Evolutionary conservation across 2,797 vertebrate genomes (phyloP).

Genomic region (Sarcophilus harrisii): DNA sequence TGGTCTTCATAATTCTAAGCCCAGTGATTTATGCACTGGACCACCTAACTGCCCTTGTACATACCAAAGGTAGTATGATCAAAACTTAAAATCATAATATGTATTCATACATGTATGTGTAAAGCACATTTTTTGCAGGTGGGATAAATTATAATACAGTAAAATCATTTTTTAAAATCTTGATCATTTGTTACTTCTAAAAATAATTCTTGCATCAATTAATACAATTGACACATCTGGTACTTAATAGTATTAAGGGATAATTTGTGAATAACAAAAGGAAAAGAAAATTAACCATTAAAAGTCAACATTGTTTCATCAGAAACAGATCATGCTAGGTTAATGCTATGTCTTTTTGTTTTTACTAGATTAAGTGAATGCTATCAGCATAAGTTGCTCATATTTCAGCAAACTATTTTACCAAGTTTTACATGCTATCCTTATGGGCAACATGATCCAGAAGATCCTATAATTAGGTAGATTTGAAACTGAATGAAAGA

Average conservation of each 20-base stretch:
- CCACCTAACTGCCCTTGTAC: neutral
- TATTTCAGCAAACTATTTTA: neutral
- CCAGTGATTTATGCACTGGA: neutral
- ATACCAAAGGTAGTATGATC: neutral
- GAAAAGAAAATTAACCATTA: neutral
- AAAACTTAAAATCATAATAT: neutral
- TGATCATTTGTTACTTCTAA: neutral
- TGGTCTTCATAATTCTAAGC: neutral
- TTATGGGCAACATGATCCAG: neutral
- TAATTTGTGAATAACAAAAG: neutral
- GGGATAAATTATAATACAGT: neutral
- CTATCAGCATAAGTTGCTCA: neutral
- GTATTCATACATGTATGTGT: neutral
- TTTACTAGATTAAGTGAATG: neutral
- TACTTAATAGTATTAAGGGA: neutral
- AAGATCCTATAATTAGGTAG: neutral
- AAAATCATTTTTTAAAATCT: neutral
- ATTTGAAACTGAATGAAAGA: neutral
- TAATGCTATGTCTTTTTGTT: neutral
- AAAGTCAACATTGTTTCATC: neutral
- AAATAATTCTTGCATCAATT: neutral
- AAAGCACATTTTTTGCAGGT: neutral
- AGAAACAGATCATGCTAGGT: neutral
- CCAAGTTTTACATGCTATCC: neutral
- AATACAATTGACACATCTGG: neutral